Conservation (phyloP, 2,797 vertebrate genomes). For the Petrocephalus sullivani region DNA sequence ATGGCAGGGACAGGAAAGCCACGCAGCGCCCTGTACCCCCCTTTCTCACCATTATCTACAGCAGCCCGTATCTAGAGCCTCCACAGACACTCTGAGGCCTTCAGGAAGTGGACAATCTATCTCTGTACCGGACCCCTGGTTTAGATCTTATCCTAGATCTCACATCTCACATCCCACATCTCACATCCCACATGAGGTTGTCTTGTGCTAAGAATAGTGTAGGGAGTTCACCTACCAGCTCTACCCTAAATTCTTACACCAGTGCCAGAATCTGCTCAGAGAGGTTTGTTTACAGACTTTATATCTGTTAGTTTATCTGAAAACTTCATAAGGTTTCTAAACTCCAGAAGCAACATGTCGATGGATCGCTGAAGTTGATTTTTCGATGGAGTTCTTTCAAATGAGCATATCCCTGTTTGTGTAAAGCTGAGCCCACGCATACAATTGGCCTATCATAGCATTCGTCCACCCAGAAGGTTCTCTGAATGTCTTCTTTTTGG, state of each 20-base stretch:
- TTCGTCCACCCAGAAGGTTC: conserved; percentile 37
- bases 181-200: background rate
- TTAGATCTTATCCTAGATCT: background rate
- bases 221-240: background rate
- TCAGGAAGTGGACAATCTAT: background rate
- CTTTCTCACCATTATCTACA: background rate
- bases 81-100: background rate
- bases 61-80: background rate
- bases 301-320: no score
- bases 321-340: conserved; percentile 33
- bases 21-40: background rate
- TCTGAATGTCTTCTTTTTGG: conserved; percentile 13
- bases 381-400: conserved; percentile 41
- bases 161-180: background rate
- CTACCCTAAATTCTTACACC: background rate
- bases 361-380: conserved; percentile 33
- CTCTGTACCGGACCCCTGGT: background rate
- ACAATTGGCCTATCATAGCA: conserved; percentile 47
- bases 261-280: background rate
- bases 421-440: conserved; percentile 46
- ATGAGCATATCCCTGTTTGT: conserved; percentile 33
- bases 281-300: background rate
- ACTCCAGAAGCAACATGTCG: conserved; percentile 27
- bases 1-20: background rate
- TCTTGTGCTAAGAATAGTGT: background rate